These are phyloP conservation scores for Paramormyrops kingsleyae DNA, from an alignment of 2,113 vertebrate species.

Conservation along the genomic window DNA sequence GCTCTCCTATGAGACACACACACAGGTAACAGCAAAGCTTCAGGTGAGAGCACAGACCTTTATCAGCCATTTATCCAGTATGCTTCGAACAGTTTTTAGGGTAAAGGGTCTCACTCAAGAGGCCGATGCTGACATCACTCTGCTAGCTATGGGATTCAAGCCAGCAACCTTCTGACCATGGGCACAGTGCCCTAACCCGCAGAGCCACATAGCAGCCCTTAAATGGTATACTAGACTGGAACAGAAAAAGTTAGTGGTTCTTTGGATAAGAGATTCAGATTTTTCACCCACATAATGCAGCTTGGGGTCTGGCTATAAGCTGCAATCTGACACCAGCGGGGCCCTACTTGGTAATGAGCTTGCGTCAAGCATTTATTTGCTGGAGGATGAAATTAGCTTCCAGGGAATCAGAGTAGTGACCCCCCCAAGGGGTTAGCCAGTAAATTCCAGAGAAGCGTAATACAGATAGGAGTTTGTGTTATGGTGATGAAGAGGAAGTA, in stretches of 20 bases:
- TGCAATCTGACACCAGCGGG: neutral
- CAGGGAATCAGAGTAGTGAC: neutral
- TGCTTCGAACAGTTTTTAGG: neutral
- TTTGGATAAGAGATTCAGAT: neutral
- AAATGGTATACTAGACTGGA: neutral
- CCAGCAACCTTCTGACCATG: neutral
- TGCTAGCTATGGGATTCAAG: neutral
- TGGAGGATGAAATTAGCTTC: neutral
- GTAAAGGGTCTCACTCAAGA: neutral
- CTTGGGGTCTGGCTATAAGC: neutral
- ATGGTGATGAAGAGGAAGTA: neutral
- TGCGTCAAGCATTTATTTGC: neutral
- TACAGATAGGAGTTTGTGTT: neutral
- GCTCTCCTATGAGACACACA: no score
- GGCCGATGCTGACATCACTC: neutral
- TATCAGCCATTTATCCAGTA: neutral
- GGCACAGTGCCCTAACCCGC: neutral
- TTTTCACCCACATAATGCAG: neutral
- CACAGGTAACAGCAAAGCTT: no score
- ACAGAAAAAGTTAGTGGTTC: neutral
- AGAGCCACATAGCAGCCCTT: neutral
- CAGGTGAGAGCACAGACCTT: neutral
- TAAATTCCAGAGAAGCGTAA: neutral
- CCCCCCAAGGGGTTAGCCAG: neutral
- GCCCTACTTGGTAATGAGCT: neutral